Conservation (phyloP, 2,797 vertebrate genomes). For the Petrocephalus sullivani region DNA sequence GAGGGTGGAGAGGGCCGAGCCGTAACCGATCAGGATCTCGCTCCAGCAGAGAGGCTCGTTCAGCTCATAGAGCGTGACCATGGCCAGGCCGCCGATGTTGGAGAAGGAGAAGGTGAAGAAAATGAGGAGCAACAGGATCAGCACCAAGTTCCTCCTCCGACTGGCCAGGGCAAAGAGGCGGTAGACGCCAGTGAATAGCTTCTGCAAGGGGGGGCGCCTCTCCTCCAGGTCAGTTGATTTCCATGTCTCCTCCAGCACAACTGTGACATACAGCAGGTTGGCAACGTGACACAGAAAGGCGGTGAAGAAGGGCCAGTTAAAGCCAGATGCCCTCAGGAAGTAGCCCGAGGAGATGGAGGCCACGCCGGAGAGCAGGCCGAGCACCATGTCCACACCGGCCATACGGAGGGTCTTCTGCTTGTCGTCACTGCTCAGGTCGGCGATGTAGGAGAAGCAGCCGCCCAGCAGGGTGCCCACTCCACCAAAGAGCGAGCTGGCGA, state of each 20-base stretch:
- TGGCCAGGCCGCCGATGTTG: conserved; percentile 58
- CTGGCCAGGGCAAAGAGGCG: conserved; percentile 65
- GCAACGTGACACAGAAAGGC: conserved; percentile 57
- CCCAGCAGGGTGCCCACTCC: conserved; percentile 79
- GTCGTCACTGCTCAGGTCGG: conserved; percentile 72
- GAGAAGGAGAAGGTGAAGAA: conserved; percentile 68
- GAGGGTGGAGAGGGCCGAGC: conserved; percentile 69
- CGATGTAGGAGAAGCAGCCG: conserved; percentile 82
- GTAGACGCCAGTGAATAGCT: conserved; percentile 65
- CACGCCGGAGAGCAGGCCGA: conserved; percentile 76
- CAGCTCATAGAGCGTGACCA: conserved; percentile 81
- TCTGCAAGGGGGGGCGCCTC: conserved; percentile 49
- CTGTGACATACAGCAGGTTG: conserved; percentile 71
- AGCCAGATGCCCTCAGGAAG: conserved; percentile 75
- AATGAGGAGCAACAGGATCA: conserved; percentile 68
- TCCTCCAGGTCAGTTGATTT: conserved; percentile 33
- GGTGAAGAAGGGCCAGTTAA: conserved; percentile 79
- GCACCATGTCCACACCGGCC: conserved; percentile 81
- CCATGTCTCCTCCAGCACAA: conserved; percentile 72
- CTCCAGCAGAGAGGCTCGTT: conserved; percentile 88
- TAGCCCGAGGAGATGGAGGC: conserved; percentile 81
- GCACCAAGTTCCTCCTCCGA: conserved; percentile 50
- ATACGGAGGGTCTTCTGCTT: conserved; percentile 80
- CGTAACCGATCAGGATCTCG: conserved; percentile 87
- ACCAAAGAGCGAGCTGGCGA: conserved; percentile 76